A percentile compares a stretch with the other conserved stretches of the same genome.
phyloP scores from a whole-genome alignment of 2,113 vertebrate genomes.

The Eudyptes chrysolophus region DNA sequence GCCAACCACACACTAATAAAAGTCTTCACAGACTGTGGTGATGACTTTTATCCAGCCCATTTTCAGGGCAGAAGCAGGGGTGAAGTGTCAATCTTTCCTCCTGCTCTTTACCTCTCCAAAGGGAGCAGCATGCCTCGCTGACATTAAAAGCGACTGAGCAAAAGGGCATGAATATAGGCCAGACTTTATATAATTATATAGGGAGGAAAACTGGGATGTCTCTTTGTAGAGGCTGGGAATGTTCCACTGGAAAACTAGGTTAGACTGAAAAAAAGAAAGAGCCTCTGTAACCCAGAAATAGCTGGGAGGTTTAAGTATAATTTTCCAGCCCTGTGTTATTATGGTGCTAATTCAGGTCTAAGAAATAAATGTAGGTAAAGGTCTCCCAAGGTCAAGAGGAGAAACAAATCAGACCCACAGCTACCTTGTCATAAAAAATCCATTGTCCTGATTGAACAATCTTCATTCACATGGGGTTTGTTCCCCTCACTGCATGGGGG shows the following conservation, averaged over 20 bases:
- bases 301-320: slow-evolving; percentile 57
- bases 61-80: neutral
- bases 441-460: neutral
- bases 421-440: neutral
- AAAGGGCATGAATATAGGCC: slow-evolving; percentile 48
- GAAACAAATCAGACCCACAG: neutral
- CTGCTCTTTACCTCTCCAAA: neutral
- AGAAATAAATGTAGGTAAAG: slow-evolving; percentile 61
- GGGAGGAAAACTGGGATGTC: slow-evolving; percentile 40
- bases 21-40: neutral
- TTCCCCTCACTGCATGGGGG: rapidly evolving
- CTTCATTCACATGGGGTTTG: neutral
- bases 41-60: neutral
- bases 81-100: neutral
- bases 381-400: slow-evolving; percentile 44
- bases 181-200: slow-evolving; percentile 54
- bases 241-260: slow-evolving; percentile 65
- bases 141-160: neutral
- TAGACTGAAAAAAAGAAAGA: slow-evolving; percentile 62
- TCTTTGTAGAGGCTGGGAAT: slow-evolving; percentile 55
- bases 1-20: neutral
- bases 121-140: neutral
- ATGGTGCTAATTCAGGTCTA: slow-evolving; percentile 57
- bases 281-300: slow-evolving; percentile 63
- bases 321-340: slow-evolving; percentile 59